A percentile compares a stretch with the other conserved stretches of the same genome.
phyloP scores from a whole-genome alignment of 2,113 vertebrate species.

The Tachysurus fulvidraco region DNA sequence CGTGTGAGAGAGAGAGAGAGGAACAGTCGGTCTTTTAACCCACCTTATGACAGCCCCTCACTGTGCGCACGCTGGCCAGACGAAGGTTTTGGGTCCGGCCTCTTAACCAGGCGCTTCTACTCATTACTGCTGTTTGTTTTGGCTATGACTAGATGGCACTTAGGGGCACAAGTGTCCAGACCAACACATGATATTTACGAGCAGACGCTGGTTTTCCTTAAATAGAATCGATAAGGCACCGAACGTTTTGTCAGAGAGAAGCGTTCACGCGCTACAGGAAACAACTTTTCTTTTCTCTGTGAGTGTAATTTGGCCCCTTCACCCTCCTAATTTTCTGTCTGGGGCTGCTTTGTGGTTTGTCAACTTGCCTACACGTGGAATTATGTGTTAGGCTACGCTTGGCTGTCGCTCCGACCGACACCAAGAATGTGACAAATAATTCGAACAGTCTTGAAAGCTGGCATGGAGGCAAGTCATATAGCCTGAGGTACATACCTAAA shows the following conservation, averaged over 20 bases:
- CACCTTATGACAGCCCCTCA: constrained; percentile 68
- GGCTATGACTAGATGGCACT: constrained; percentile 73
- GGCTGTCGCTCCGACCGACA: constrained; percentile 58
- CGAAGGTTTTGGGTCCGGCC: constrained; percentile 53
- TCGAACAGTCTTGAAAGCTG: constrained; percentile 62
- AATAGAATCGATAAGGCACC: constrained; percentile 66
- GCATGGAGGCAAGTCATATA: constrained; percentile 52
- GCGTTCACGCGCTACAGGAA: constrained; percentile 58
- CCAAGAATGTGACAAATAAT: constrained; percentile 70
- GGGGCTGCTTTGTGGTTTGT: constrained; percentile 64
- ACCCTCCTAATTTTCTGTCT: constrained; percentile 76
- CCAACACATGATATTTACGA: constrained; percentile 66
- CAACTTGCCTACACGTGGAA: constrained; percentile 51
- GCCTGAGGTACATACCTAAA: constrained; percentile 54
- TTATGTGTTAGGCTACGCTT: constrained; percentile 62
- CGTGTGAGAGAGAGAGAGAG: too few species aligned
- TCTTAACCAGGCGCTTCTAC: constrained; percentile 73
- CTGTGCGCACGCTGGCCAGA: constrained; percentile 69
- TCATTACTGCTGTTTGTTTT: constrained; percentile 80
- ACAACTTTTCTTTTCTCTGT: constrained; percentile 73
- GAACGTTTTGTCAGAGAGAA: constrained; percentile 32
- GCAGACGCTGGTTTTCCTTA: constrained; percentile 64
- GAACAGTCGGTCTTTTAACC: constrained; percentile 73
- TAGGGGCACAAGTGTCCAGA: constrained; percentile 65
- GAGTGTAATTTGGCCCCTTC: constrained; percentile 70